Conservation (phyloP, 1,140 invertebrate genomes). For the Homarus americanus region DNA sequence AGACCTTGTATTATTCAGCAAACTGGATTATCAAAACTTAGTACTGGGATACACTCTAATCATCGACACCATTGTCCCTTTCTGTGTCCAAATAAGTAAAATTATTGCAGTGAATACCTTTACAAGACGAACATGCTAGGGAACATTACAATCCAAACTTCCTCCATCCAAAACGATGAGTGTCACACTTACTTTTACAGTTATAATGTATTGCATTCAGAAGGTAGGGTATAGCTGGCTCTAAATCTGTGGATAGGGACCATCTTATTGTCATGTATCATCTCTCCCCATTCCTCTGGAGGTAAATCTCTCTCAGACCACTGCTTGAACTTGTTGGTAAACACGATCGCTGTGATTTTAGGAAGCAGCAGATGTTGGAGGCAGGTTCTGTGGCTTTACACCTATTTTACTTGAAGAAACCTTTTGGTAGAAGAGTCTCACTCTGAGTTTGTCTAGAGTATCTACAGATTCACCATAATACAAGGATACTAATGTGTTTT, state of each 20-base stretch:
- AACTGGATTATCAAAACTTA: too few relatives aligned
- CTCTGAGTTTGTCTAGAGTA: not conserved
- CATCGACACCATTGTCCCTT: too few relatives aligned
- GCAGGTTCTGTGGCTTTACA: not conserved
- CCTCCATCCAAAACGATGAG: too few relatives aligned
- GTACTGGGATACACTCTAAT: too few relatives aligned
- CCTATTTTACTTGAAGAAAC: too few relatives aligned
- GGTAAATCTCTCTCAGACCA: too few relatives aligned
- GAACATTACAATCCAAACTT: not conserved
- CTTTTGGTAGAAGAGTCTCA: not conserved
- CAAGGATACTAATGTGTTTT: not conserved
- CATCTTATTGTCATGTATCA: not conserved
- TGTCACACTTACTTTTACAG: not conserved
- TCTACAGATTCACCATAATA: not conserved
- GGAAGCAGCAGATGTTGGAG: not conserved
- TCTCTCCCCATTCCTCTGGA: too few relatives aligned
- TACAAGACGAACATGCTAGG: not conserved
- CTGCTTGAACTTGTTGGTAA: not conserved
- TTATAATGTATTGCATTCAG: slow-evolving; percentile 1
- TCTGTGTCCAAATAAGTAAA: too few relatives aligned
- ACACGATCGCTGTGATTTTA: too few relatives aligned
- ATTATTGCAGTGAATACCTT: not conserved
- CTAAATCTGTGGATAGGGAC: not conserved
- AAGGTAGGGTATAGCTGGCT: not conserved
- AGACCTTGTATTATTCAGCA: too few relatives aligned